Evolutionary conservation across 2,113 vertebrate species (phyloP), one percentile per base, ranked within the genome.

Genomic region (Agelaius tricolor): DNA sequence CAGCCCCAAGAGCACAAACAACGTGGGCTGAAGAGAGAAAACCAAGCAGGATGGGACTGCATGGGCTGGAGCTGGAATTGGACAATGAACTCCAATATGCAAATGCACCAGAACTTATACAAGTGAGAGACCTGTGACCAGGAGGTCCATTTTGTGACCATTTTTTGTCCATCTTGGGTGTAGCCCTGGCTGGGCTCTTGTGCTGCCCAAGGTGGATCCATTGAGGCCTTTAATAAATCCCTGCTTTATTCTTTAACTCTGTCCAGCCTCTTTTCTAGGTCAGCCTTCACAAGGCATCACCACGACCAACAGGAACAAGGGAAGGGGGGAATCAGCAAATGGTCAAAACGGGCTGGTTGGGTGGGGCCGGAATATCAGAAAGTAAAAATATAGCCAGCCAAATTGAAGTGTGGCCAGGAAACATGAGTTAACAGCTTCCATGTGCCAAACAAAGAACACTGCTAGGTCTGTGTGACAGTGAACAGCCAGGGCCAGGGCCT

Each of bases 391-490:
- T 1, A 88, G 59, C 61, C 87, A 85, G 85, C 15, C 75, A 88
- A 72, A 88, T 2, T 43, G 79, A 54, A 89, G 26, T 4, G 24
- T 0, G 9, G 63, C 72, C 94, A 87, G 72, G 75, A 68, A 94
- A 78, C 0, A 1, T 80, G 79, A 88, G 58, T 93, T 84, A 86
- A 77, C 61, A 65, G 49, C 44, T 51, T 66, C 66, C 62, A 61
- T 79, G 44, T 89, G 92, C 79, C 91, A 89, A 94, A 85, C 67
- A 75, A 93, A 88, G 65, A 78, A 57, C 81, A 90, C 76, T 52
- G 3, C 46, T 8, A 21, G 62, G 63, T 84, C 77, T 73, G 59
- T 47, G 63, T 62, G 84, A 82, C 54, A 79, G 55, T 15, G 33
- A 84, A 77, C 5, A 41, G 46, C 46, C 88, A 73, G 46, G 43